phyloP scores from a whole-genome alignment of 2,797 vertebrate genomes.

The Ptychadena robeensis region DNA sequence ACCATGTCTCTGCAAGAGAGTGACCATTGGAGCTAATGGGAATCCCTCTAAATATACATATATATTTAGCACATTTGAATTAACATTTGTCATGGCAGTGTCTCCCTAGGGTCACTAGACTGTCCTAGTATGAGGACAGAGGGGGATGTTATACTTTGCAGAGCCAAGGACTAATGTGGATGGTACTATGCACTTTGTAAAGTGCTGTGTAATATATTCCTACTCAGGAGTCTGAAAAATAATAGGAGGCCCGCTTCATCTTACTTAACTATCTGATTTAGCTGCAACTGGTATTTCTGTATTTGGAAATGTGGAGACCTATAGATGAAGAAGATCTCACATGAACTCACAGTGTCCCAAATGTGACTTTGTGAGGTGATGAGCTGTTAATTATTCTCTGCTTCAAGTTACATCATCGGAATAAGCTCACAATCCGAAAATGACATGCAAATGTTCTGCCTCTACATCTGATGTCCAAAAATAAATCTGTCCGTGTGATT shows the following conservation, averaged over 20 bases:
- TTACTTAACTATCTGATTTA: conserved; percentile 50
- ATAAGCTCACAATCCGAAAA: conserved; percentile 43
- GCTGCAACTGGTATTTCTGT: conserved; percentile 49
- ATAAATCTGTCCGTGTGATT: not conserved
- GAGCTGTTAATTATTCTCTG: conserved; percentile 53
- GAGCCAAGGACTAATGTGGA: too few species aligned
- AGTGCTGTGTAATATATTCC: too few species aligned
- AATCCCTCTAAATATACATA: too few species aligned
- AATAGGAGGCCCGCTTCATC: conserved; percentile 15
- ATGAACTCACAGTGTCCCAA: conserved; percentile 20
- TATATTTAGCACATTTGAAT: too few species aligned
- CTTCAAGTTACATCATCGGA: conserved; percentile 44
- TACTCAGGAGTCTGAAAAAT: too few species aligned
- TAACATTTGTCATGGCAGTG: too few species aligned
- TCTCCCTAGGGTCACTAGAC: too few species aligned
- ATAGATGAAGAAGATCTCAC: conserved; percentile 21
- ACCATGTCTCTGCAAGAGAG: too few species aligned
- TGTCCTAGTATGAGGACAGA: too few species aligned
- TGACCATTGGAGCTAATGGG: too few species aligned
- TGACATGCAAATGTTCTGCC: conserved; percentile 4
- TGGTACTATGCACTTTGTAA: too few species aligned
- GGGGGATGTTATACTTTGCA: too few species aligned
- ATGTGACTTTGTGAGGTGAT: conserved; percentile 47
- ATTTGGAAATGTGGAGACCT: conserved; percentile 52
- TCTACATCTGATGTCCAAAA: conserved; percentile 10